Conservation (phyloP, 2,113 vertebrate genomes). For the Romanogobio albipinnatus region DNA sequence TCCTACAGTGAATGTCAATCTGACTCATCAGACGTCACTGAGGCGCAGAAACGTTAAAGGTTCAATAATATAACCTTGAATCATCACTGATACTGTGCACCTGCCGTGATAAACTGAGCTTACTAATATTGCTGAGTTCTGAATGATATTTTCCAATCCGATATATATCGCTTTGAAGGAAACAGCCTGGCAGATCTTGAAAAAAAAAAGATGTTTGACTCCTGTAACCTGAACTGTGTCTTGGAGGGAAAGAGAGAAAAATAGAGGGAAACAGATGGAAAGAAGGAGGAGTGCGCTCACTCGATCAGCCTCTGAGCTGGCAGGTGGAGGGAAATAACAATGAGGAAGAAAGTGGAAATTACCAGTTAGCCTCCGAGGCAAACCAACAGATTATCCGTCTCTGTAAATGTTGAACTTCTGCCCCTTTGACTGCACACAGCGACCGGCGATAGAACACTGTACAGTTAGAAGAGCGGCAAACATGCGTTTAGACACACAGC, state of each 20-base stretch:
- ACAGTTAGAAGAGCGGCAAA: not conserved
- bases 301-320: constrained; percentile 9
- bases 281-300: constrained; percentile 27
- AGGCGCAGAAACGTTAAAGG: not conserved
- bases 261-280: constrained; percentile 41
- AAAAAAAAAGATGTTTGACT: not conserved
- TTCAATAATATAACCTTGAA: constrained; percentile 27
- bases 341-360: constrained; percentile 39
- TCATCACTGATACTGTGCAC: constrained; percentile 27
- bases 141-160: not conserved
- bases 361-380: constrained; percentile 10
- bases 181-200: not conserved
- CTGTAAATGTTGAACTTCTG: constrained; percentile 10
- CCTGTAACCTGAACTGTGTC: constrained; percentile 17
- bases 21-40: constrained; percentile 18
- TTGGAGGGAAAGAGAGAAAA: constrained; percentile 47
- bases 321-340: constrained; percentile 36
- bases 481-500: constrained; percentile 22
- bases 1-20: not conserved
- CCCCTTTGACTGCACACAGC: constrained; percentile 16
- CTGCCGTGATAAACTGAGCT: constrained; percentile 22
- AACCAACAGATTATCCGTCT: constrained; percentile 43
- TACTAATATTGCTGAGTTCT: not conserved
- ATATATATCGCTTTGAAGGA: not conserved
- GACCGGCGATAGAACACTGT: constrained; percentile 31